phyloP scores from a whole-genome alignment of 1,140 invertebrate genomes.

The Brachionus sp. region DNA sequence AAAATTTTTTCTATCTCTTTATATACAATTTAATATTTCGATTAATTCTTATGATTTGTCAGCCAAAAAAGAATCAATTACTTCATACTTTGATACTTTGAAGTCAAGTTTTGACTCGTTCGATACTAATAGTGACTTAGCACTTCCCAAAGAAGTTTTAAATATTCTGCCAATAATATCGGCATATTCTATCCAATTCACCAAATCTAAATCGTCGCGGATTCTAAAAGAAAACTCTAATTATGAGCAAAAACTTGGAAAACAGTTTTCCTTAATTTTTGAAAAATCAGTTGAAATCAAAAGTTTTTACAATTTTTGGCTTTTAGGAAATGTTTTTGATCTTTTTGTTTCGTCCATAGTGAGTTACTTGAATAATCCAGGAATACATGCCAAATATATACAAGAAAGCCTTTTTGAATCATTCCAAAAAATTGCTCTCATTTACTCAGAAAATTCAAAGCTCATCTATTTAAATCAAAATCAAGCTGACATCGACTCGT shows the following conservation, averaged over 20 bases:
- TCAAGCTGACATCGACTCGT: neutral
- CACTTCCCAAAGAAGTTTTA: neutral
- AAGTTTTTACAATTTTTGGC: neutral
- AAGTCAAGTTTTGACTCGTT: neutral
- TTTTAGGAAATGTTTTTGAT: conserved; percentile 13
- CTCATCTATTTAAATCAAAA: neutral
- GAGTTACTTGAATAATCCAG: conserved; percentile 1
- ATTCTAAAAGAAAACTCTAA: conserved; percentile 5
- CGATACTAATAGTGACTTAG: neutral
- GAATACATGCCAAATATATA: neutral
- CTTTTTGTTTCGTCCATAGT: neutral
- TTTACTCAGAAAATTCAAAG: conserved; percentile 23
- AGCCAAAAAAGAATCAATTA: neutral
- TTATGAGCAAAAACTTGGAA: neutral
- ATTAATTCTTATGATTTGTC: neutral
- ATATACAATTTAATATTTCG: neutral
- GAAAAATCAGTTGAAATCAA: neutral
- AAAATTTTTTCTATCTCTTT: conserved; percentile 29
- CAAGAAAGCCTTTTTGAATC: neutral
- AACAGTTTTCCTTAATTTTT: neutral
- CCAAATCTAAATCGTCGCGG: neutral
- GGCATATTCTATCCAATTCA: neutral
- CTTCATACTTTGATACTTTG: neutral
- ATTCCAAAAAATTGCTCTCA: neutral
- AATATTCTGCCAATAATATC: neutral